Conservation (phyloP, 2,888 invertebrate genomes). For the Lycia hirtaria region DNA sequence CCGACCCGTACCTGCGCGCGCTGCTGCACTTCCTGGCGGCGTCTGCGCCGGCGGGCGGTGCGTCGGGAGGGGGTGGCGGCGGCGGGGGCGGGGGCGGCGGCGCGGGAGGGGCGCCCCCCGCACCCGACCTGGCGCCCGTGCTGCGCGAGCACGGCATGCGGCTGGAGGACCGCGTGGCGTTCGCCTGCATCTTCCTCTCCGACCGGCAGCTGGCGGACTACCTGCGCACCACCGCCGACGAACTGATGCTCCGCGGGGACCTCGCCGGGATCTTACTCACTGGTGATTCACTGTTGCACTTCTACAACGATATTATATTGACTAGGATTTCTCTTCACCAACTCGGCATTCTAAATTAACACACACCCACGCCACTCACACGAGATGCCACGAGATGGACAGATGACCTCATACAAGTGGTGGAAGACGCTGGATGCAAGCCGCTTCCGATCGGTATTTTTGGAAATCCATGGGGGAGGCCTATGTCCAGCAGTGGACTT, state of each 20-base stretch:
- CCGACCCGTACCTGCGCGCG: conserved; percentile 93
- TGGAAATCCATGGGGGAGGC: no score
- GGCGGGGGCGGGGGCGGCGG: conserved; percentile 67
- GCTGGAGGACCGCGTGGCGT: conserved; percentile 95
- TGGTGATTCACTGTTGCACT: conserved; percentile 76
- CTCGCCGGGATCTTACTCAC: conserved; percentile 94
- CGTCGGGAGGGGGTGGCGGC: conserved; percentile 95
- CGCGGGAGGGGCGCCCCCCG: conserved; percentile 88
- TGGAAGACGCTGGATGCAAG: no score
- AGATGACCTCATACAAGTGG: no score
- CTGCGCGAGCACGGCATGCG: conserved; percentile 92
- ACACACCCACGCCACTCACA: no score
- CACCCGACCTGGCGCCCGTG: conserved; percentile 48
- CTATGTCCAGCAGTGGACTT: no score
- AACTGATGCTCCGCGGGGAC: conserved; percentile 91
- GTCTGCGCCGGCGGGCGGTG: conserved; percentile 91
- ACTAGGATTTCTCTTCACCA: no score
- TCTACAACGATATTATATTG: no score
- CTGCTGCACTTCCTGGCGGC: conserved; percentile 94
- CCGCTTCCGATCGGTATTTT: no score
- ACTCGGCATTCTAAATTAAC: no score
- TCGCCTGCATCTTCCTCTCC: conserved; percentile 94
- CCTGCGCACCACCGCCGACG: conserved; percentile 88
- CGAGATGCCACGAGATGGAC: no score
- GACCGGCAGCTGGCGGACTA: conserved; percentile 93